A percentile compares a stretch with the other conserved stretches of the same genome.
Evolutionary conservation across 53 echinoderm and acorn worm species (phyloP).

Genomic region (Henricia sp.): DNA sequence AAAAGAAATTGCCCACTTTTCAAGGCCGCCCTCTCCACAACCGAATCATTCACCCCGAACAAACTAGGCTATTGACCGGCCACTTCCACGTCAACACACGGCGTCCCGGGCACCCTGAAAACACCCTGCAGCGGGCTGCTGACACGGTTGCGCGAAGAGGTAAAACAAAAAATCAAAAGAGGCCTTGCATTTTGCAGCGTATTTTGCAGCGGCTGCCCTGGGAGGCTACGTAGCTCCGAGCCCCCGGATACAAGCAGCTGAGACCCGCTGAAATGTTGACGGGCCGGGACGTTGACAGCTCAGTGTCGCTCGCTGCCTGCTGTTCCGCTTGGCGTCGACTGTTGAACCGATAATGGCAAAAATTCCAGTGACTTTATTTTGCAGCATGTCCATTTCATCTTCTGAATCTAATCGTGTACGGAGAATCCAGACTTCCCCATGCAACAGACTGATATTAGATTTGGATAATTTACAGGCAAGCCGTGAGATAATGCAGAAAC

Average conservation of each 20-base stretch:
- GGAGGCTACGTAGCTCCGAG: neutral
- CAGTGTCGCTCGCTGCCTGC: neutral
- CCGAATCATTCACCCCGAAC: constrained; percentile 16
- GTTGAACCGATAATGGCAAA: too few relatives aligned
- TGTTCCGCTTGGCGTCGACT: too few relatives aligned
- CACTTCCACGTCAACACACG: neutral
- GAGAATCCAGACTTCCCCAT: neutral
- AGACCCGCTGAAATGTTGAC: constrained; percentile 44
- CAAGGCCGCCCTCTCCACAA: constrained; percentile 21
- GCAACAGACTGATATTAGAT: neutral
- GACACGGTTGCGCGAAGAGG: too few relatives aligned
- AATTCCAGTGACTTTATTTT: too few relatives aligned
- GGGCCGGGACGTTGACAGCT: constrained; percentile 25
- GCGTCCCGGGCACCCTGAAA: too few relatives aligned
- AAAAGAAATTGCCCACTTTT: too few relatives aligned
- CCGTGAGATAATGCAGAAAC: neutral
- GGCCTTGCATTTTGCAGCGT: neutral
- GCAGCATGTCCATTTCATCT: neutral
- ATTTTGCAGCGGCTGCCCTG: neutral
- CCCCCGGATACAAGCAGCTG: constrained; percentile 30
- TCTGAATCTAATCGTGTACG: neutral
- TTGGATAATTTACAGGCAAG: neutral
- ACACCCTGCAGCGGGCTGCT: too few relatives aligned
- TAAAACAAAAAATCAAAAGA: neutral
- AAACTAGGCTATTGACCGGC: constrained; percentile 52